Percentiles rank a stretch among this genome's conserved stretches.
These are phyloP conservation scores for Cephalotes varians DNA, from an alignment of 2,888 invertebrate genomes.

Conservation along the genomic window DNA sequence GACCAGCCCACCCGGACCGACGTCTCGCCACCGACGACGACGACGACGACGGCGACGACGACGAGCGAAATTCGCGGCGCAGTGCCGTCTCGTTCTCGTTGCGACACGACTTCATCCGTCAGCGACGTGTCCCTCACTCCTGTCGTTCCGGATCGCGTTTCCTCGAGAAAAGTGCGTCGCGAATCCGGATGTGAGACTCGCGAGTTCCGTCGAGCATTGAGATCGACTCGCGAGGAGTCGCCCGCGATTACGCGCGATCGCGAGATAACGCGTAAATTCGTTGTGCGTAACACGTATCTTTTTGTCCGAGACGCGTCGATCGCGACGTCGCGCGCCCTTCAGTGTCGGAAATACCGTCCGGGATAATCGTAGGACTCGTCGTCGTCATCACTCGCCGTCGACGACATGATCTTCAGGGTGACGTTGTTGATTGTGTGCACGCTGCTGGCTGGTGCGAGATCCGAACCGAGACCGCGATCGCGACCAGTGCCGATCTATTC, in stretches of 20 bases:
- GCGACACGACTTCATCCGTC: constrained; percentile 28
- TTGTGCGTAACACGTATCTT: constrained; percentile 3
- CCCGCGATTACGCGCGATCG: constrained; percentile 1
- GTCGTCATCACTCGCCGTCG: constrained; percentile 53
- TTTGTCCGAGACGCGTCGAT: not conserved
- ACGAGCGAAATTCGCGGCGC: constrained; percentile 35
- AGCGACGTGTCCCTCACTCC: constrained; percentile 13
- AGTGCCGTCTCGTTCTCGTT: constrained; percentile 12
- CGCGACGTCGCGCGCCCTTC: constrained; percentile 9
- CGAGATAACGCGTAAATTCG: constrained; percentile 2
- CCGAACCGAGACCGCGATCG: constrained; percentile 74
- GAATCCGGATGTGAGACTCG: constrained; percentile 3
- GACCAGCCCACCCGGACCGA: constrained; percentile 13
- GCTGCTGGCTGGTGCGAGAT: constrained; percentile 73
- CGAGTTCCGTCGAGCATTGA: constrained; percentile 2
- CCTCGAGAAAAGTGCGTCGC: not conserved
- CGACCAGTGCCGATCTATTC: constrained; percentile 88
- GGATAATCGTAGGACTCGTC: constrained; percentile 27
- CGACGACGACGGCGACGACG: constrained; percentile 47
- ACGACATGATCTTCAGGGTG: constrained; percentile 79
- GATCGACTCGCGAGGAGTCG: not conserved
- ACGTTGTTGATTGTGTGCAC: constrained; percentile 76
- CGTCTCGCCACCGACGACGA: constrained; percentile 24
- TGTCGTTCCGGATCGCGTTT: not conserved
- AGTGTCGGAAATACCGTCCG: constrained; percentile 23